These are phyloP conservation scores for Tokudaia muenninki DNA, from an alignment of 2,797 vertebrate genomes.

Conservation along the genomic window DNA sequence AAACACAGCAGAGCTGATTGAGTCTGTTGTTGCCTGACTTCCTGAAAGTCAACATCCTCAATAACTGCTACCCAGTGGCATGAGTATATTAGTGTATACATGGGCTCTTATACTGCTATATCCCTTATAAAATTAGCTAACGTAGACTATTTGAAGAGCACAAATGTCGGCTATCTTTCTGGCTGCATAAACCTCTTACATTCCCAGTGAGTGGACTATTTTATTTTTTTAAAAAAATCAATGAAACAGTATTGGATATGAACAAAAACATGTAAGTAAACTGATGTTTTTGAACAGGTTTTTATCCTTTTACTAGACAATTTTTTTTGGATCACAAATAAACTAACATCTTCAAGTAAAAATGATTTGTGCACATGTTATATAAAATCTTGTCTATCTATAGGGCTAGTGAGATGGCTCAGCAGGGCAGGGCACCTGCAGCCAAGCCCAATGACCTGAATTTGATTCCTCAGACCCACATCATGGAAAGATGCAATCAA, in stretches of 20 bases:
- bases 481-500: not conserved
- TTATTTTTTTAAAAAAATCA: not conserved
- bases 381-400: slow-evolving; percentile 34
- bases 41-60: not conserved
- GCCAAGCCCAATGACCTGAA: not conserved
- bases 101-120: accelerated
- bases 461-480: not conserved
- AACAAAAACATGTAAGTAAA: slow-evolving; percentile 13
- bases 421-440: not conserved
- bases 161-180: not conserved
- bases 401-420: not conserved
- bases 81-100: accelerated
- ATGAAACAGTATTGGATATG: not conserved
- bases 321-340: slow-evolving; percentile 41
- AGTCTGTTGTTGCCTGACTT: not conserved
- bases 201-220: not conserved
- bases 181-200: not conserved
- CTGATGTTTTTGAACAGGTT: not conserved
- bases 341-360: slow-evolving; percentile 36
- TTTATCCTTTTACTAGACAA: slow-evolving; percentile 39
- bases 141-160: not conserved
- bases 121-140: not conserved
- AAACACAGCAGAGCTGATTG: not conserved
- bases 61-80: not conserved
- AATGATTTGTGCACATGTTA: slow-evolving; percentile 43